A percentile compares a stretch with the other conserved stretches of the same genome.
Evolutionary conservation across 2,888 invertebrate genomes (phyloP).

Genomic region (Galerucella nymphaeae): DNA sequence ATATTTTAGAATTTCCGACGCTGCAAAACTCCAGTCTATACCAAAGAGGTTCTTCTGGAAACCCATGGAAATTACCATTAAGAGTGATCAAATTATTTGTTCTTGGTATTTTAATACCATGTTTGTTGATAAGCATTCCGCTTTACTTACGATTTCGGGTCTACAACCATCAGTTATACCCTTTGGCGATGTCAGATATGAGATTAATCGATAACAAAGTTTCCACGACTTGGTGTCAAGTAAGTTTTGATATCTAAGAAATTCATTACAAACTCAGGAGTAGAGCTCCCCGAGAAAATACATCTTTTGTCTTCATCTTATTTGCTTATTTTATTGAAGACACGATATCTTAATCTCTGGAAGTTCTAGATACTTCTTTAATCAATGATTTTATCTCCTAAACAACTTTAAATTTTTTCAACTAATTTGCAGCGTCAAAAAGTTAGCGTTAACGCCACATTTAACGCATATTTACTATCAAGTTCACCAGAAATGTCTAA

Average conservation of each 20-base stretch:
- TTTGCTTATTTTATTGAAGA: too few species aligned
- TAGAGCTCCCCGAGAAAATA: too few species aligned
- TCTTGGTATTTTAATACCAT: constrained; percentile 75
- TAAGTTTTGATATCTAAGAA: constrained; percentile 58
- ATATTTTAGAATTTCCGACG: constrained; percentile 52
- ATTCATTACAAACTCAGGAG: neutral
- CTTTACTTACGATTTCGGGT: constrained; percentile 78
- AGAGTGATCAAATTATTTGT: constrained; percentile 72
- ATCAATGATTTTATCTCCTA: too few species aligned
- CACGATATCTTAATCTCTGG: too few species aligned
- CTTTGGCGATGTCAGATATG: constrained; percentile 81
- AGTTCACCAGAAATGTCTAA: constrained; percentile 71
- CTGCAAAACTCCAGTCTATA: constrained; percentile 49
- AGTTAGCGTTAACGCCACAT: constrained; percentile 77
- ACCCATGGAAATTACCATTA: constrained; percentile 67
- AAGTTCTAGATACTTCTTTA: too few species aligned
- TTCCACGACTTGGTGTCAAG: constrained; percentile 85
- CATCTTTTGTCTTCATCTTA: too few species aligned
- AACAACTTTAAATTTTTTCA: neutral
- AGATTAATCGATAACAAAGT: constrained; percentile 78
- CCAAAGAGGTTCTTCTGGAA: constrained; percentile 46
- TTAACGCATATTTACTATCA: constrained; percentile 79
- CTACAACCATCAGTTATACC: constrained; percentile 77
- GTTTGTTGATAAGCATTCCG: constrained; percentile 74
- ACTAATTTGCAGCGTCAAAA: constrained; percentile 71